Evolutionary conservation across 2,113 vertebrate species (phyloP), one percentile per base, ranked within the genome.

Genomic region (Prunella himalayana): DNA sequence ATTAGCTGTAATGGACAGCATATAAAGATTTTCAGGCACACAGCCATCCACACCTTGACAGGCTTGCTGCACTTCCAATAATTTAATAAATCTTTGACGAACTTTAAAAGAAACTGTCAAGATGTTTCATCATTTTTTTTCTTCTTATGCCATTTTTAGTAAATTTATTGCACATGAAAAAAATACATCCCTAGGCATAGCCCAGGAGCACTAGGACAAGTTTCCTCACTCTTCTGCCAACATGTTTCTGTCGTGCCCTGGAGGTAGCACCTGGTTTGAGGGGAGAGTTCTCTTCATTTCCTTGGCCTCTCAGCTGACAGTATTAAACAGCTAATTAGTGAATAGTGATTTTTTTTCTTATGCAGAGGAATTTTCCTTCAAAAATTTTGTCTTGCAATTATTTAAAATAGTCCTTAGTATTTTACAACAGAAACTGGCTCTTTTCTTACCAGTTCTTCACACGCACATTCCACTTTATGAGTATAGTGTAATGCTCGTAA

Each of bases 31-130:
- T 97, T 86, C 94, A 94, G 91, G 91, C 94, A 93, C 75, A 86
- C 47, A 94, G 95, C 37, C 94, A 87, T 82, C 91, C 94, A 94
- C 50, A 92, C 70, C 63, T 95, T 97, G 95, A 97, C 95, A 96
- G 92, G 85, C 54, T 95, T 91, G 68, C 94, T 44, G 59, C 33
- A 83, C 82, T 91, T 95, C 80, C 92, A 95, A 91, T 92, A 92
- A 89, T 95, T 84, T 96, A 87, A 96, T 92, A 93, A 93, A 80
- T 92, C 88, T 94, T 95, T 95, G 85, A 95, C 64, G 83, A 95
- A 97, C 87, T 97, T 97, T 94, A 94, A 97, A 96, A 94, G 88
- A 92, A 42, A 65, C 92, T 97, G 95, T 94, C 94, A 97, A 87
- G 80, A 60, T 65, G 64, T 95, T 96, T 95, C 88, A 95, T 94